Conservation (phyloP, 2,113 vertebrate genomes). For the Gobiocypris rarus region DNA sequence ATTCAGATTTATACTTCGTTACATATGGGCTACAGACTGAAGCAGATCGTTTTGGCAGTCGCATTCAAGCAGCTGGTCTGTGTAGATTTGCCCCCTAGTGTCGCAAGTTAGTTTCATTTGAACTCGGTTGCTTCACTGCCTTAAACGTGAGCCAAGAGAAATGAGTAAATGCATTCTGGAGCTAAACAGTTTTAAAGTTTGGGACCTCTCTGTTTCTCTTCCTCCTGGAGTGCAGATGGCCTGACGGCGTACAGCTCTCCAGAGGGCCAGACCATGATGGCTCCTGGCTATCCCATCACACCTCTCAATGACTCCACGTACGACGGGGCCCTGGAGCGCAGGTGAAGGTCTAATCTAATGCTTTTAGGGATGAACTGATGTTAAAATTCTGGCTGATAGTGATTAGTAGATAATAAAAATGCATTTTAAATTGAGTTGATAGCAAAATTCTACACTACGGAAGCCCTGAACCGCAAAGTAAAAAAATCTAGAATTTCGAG, state of each 20-base stretch:
- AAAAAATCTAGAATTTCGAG: too few species aligned
- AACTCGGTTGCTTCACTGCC: constrained; percentile 3
- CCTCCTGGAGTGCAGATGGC: constrained; percentile 77
- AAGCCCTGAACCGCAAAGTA: too few species aligned
- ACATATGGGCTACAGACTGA: constrained; percentile 3
- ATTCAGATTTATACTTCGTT: not conserved
- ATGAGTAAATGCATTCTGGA: constrained; percentile 13
- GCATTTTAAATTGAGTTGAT: not conserved
- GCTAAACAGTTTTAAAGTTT: constrained; percentile 14
- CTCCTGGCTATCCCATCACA: constrained; percentile 77
- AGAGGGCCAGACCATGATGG: constrained; percentile 84
- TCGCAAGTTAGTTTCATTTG: constrained; percentile 10
- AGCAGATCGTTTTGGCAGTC: not conserved
- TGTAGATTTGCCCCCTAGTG: constrained; percentile 25
- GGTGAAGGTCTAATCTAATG: constrained; percentile 60
- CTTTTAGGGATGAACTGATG: not conserved
- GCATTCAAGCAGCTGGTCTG: not conserved
- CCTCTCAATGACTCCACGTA: constrained; percentile 91
- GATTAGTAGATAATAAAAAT: too few species aligned
- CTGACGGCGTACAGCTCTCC: constrained; percentile 85
- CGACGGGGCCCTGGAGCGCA: constrained; percentile 82
- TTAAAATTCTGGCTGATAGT: not conserved
- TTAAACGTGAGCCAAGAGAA: not conserved
- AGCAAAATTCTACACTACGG: too few species aligned
- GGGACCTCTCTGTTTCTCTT: not conserved